Conservation (phyloP, 2,797 vertebrate species). For the Platyrinchus mystaceus region DNA sequence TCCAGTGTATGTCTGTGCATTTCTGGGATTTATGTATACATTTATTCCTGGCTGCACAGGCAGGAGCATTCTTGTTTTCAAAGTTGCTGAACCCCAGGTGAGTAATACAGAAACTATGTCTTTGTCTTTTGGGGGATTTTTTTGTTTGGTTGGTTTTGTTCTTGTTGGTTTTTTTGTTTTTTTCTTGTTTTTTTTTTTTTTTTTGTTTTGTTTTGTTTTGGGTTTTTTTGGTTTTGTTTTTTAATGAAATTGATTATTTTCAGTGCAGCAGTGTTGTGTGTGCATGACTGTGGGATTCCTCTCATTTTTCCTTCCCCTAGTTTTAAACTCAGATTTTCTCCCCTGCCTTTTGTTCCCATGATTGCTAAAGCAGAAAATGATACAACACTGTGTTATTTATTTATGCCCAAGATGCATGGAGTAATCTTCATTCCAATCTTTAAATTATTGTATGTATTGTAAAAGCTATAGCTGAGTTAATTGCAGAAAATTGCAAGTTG, state of each 20-base stretch:
- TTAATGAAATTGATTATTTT: background rate
- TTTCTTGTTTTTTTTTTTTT: background rate
- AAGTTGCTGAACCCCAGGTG: rapidly evolving
- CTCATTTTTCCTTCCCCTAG: background rate
- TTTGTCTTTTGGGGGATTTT: background rate
- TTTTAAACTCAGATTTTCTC: background rate
- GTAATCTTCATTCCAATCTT: background rate
- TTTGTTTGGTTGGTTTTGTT: background rate
- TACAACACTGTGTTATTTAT: background rate
- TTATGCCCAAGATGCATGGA: background rate
- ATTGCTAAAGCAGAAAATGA: background rate
- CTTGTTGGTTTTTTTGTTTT: too few species aligned
- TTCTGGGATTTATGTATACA: background rate
- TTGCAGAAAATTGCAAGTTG: background rate
- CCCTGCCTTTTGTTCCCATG: background rate
- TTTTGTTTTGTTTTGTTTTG: background rate
- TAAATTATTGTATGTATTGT: background rate
- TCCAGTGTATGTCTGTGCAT: background rate
- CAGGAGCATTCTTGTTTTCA: background rate
- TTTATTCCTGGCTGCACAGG: background rate
- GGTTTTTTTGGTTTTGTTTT: background rate
- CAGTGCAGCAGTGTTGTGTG: background rate
- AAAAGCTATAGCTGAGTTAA: background rate
- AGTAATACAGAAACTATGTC: background rate
- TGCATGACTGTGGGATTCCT: background rate